A percentile compares a stretch with the other conserved stretches of the same genome.
phyloP scores from a whole-genome alignment of 2,888 invertebrate species.

The Athetis lepigone region DNA sequence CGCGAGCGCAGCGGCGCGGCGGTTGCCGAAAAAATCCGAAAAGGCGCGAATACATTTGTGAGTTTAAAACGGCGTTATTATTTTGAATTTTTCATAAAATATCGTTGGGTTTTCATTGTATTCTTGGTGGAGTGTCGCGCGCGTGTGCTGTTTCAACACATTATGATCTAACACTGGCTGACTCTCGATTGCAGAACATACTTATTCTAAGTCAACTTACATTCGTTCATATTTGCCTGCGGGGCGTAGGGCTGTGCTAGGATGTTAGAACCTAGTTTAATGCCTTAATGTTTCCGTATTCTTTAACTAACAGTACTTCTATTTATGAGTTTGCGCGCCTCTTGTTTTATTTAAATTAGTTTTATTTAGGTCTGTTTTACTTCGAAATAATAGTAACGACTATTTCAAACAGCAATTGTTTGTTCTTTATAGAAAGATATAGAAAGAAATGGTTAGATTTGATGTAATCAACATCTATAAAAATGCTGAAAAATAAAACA shows the following conservation, averaged over 20 bases:
- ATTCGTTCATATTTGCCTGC: conserved; percentile 91
- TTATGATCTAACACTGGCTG: conserved; percentile 91
- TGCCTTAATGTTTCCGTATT: conserved; percentile 54
- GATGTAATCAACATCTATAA: background rate
- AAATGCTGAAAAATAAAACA: background rate
- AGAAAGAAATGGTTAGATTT: background rate
- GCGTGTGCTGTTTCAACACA: conserved; percentile 90
- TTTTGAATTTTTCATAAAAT: conserved; percentile 63
- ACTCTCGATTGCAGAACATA: conserved; percentile 90
- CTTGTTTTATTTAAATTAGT: conserved; percentile 30
- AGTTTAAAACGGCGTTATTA: conserved; percentile 60
- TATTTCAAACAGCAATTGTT: background rate
- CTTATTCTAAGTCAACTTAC: conserved; percentile 91
- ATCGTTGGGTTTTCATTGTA: conserved; percentile 82
- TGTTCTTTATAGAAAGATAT: background rate
- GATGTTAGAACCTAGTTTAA: conserved; percentile 74
- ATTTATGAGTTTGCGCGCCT: conserved; percentile 40
- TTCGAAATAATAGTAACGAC: conserved; percentile 3
- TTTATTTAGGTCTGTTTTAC: conserved; percentile 12
- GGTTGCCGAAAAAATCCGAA: conserved; percentile 61
- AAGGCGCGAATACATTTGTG: conserved; percentile 69
- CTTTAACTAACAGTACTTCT: conserved; percentile 51
- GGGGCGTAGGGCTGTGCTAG: conserved; percentile 88
- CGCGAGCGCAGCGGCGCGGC: conserved; percentile 52
- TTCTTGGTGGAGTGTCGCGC: conserved; percentile 79